Conservation (phyloP, 2,113 vertebrate genomes). For the Neotoma lepida region DNA sequence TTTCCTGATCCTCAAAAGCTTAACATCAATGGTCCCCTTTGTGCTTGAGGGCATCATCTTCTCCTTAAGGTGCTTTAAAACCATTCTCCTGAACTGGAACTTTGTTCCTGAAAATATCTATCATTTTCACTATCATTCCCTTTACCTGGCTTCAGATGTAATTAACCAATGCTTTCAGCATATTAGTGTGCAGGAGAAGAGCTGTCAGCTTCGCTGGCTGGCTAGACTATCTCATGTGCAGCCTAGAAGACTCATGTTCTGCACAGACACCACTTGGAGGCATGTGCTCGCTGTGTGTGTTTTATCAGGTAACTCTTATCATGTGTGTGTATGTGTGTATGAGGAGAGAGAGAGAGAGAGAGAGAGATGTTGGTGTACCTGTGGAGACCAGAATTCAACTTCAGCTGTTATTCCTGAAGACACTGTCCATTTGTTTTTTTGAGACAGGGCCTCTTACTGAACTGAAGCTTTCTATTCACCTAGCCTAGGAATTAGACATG, state of each 20-base stretch:
- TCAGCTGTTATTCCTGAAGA: neutral
- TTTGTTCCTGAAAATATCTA: neutral
- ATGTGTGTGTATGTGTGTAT: neutral
- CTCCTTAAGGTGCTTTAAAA: neutral
- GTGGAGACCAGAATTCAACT: neutral
- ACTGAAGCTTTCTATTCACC: neutral
- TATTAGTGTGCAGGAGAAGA: neutral
- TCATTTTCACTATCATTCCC: too few relatives aligned
- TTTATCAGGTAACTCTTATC: neutral
- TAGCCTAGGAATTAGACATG: neutral
- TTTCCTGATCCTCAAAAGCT: neutral
- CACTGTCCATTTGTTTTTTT: neutral
- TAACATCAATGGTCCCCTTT: neutral
- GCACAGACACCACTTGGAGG: neutral
- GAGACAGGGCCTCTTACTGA: neutral
- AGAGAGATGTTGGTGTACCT: neutral
- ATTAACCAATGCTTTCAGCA: neutral
- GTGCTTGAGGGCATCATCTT: neutral
- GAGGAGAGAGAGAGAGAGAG: too few relatives aligned
- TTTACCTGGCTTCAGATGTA: neutral
- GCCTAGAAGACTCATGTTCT: rapidly evolving
- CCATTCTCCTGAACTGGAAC: neutral
- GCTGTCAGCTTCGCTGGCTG: rapidly evolving
- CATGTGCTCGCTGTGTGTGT: neutral
- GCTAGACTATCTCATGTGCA: neutral